Percentiles rank a stretch among this genome's conserved stretches.
These are phyloP conservation scores for Agrotis clavis DNA, from an alignment of 2,888 invertebrate genomes.

Conservation along the genomic window DNA sequence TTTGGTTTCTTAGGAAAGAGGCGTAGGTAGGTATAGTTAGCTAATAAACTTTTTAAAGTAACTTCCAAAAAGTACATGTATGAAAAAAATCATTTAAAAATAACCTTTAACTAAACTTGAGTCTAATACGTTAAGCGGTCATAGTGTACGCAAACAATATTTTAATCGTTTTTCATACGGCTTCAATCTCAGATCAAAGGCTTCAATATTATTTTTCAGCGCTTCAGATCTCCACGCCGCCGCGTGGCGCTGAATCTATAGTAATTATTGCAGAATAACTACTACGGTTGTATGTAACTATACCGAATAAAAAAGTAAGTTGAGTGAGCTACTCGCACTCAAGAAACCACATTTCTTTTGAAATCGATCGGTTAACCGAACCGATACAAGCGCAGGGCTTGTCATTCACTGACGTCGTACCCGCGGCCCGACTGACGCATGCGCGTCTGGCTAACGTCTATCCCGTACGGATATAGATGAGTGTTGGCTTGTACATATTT, in stretches of 20 bases:
- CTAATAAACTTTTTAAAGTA: not conserved
- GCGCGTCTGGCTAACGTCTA: slow-evolving; percentile 90
- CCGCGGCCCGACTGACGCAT: slow-evolving; percentile 85
- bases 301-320: slow-evolving; percentile 50
- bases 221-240: slow-evolving; percentile 8
- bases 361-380: slow-evolving; percentile 86
- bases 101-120: slow-evolving; percentile 20
- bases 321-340: slow-evolving; percentile 56
- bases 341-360: slow-evolving; percentile 83
- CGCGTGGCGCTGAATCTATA: not conserved
- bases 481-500: slow-evolving; percentile 82
- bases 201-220: slow-evolving; percentile 30
- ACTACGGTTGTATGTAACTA: slow-evolving; percentile 37
- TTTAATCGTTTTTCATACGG: slow-evolving; percentile 32
- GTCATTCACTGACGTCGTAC: slow-evolving; percentile 89
- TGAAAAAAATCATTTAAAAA: slow-evolving; percentile 20
- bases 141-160: slow-evolving; percentile 27
- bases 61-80: no score
- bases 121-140: slow-evolving; percentile 21
- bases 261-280: slow-evolving; percentile 23
- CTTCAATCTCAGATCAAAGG: no score
- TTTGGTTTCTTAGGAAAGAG: no score
- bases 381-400: slow-evolving; percentile 85
- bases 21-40: not conserved
- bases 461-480: slow-evolving; percentile 87